Evolutionary conservation across 2,888 invertebrate genomes (phyloP), one percentile per base, ranked within the genome.

Genomic region (Meteorus cinctellus): DNA sequence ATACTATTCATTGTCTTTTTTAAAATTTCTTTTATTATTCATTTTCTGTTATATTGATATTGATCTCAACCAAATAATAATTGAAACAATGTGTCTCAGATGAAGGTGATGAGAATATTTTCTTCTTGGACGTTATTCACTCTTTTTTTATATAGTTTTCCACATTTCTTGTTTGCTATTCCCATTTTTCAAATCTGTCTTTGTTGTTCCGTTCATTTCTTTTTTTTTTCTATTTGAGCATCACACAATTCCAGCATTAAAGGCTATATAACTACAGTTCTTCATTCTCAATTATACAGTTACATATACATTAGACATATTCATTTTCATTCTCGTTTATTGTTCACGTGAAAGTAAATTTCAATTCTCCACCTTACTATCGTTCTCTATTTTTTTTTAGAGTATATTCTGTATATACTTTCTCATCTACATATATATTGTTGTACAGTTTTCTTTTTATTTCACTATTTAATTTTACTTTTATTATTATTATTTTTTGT

Each of bases 401-500:
- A 74, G 63, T 77, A 73, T 77, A 77, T 62, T 69, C 69, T 71
- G 63, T 65, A 67, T 72, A 72, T 71, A 77, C 74, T 63, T 48
- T 63, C 14, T 8, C 59, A 74, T 48, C 62, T 62, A 72, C 62
- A 62, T 62, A 41, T 63, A 45, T 45, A 41, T 72, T 63, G 71
- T 72, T 72, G 63, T 55, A 63, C 71, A 72, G 63, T 19, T 31
- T 31, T 62, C 19, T 63, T 1, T 31, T 14, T 31, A n/a, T n/a
- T n/a, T 6, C 14, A 14, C 10, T 31, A 27, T 31, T 31, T 60
- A 60, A n/a, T 27, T 24, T 55, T 19, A 19, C 8, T 31, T 62
- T 2, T 60, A 60, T 31, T 29, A 2, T 62, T 62, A 3, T 27
- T 14, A 10, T 60, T 24, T 55, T 27, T 19, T 60, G 12, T 27